Evolutionary conservation across 1,140 invertebrate genomes (phyloP).

Genomic region (Drosophila yakuba): DNA sequence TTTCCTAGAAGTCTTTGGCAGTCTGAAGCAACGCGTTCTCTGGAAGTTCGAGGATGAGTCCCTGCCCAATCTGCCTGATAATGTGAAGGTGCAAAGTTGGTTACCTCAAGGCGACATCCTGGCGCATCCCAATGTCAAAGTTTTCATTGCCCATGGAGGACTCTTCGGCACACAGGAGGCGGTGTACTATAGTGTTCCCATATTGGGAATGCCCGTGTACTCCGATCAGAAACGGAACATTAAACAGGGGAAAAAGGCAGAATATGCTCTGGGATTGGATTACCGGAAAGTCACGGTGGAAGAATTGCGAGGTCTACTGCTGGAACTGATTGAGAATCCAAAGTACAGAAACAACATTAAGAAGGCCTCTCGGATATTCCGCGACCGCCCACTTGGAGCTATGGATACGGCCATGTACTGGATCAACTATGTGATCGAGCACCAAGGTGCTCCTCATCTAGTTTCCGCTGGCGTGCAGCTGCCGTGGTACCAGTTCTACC

Average conservation of each 20-base stretch:
- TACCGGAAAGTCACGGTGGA: constrained; percentile 73
- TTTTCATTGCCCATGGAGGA: constrained; percentile 88
- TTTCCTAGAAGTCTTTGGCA: constrained; percentile 86
- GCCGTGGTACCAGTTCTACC: constrained; percentile 87
- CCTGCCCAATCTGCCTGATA: constrained; percentile 85
- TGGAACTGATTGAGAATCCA: constrained; percentile 85
- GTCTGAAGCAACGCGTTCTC: constrained; percentile 86
- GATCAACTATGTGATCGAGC: constrained; percentile 87
- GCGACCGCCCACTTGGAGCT: constrained; percentile 85
- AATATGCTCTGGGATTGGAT: constrained; percentile 57
- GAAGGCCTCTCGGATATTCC: constrained; percentile 84
- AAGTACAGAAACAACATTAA: constrained; percentile 84
- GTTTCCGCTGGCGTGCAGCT: constrained; percentile 86
- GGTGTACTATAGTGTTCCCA: constrained; percentile 86
- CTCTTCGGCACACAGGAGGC: constrained; percentile 87
- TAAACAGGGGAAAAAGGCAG: constrained; percentile 43
- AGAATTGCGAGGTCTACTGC: constrained; percentile 76
- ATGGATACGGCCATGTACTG: constrained; percentile 87
- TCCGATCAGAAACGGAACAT: constrained; percentile 85
- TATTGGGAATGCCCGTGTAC: constrained; percentile 88
- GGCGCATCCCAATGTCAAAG: constrained; percentile 86
- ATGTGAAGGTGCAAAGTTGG: constrained; percentile 87
- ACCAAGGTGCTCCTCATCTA: constrained; percentile 86
- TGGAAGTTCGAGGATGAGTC: constrained; percentile 88
- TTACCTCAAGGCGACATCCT: constrained; percentile 88